These are phyloP conservation scores for Cynaeus angustus DNA, from an alignment of 2,888 invertebrate genomes.

Conservation along the genomic window DNA sequence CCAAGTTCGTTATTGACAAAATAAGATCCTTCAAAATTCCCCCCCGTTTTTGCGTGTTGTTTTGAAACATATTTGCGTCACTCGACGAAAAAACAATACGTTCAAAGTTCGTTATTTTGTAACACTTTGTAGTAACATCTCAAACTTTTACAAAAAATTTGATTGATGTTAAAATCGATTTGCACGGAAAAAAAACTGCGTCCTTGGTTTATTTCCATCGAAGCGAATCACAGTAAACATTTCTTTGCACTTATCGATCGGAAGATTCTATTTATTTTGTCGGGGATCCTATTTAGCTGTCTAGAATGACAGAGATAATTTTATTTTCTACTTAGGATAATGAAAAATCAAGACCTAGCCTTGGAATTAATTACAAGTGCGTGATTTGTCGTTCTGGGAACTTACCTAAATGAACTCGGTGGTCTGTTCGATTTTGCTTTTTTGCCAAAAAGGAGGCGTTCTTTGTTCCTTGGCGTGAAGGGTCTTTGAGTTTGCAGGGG, in stretches of 20 bases:
- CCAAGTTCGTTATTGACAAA: no score
- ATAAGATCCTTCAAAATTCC: no score
- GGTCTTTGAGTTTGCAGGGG: conserved; percentile 88
- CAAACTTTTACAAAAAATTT: background rate
- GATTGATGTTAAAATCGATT: conserved; percentile 22
- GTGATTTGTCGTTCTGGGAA: no score
- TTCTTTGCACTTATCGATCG: conserved; percentile 33
- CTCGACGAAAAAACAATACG: no score
- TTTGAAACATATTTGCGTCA: no score
- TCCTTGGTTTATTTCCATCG: conserved; percentile 11
- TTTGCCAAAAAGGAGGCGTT: conserved; percentile 83
- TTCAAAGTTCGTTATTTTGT: no score
- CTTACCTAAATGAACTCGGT: conserved; percentile 85
- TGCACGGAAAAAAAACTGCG: conserved; percentile 8
- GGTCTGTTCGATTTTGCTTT: conserved; percentile 76
- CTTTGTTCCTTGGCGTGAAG: conserved; percentile 88
- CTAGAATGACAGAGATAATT: background rate
- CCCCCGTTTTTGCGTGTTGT: no score
- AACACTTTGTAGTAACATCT: no score
- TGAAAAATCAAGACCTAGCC: no score
- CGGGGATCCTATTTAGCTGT: background rate
- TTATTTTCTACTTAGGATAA: no score
- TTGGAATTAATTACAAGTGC: no score
- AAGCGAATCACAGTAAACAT: conserved; percentile 26
- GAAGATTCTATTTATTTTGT: background rate